These are phyloP conservation scores for Drosophila stalkeri DNA, from an alignment of 2,888 invertebrate genomes.

Conservation along the genomic window DNA sequence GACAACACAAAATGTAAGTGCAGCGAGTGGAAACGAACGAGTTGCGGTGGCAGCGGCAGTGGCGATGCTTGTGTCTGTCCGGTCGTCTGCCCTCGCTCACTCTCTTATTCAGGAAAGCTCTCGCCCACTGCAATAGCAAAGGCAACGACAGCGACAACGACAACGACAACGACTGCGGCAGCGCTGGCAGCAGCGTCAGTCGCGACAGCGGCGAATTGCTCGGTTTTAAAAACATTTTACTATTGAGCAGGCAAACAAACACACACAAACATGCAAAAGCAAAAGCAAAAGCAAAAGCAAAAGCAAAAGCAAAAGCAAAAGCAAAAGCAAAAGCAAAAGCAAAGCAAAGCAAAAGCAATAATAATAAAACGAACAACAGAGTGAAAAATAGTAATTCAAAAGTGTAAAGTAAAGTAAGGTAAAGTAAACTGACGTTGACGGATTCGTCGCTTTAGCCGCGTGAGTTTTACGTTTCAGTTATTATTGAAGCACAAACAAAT, in stretches of 20 bases:
- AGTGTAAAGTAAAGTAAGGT: slow-evolving; percentile 48
- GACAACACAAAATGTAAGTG: slow-evolving; percentile 71
- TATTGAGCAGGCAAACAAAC: slow-evolving; percentile 53
- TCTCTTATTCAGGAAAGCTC: slow-evolving; percentile 39
- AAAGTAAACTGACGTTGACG: slow-evolving; percentile 74
- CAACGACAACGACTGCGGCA: background rate
- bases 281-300: slow-evolving; percentile 26
- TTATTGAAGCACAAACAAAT: slow-evolving; percentile 82
- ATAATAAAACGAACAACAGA: slow-evolving; percentile 34
- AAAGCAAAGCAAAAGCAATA: slow-evolving; percentile 56
- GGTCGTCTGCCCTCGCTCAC: slow-evolving; percentile 20
- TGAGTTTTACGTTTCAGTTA: slow-evolving; percentile 80
- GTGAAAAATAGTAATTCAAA: slow-evolving; percentile 40
- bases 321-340: slow-evolving; percentile 25
- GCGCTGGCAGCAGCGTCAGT: slow-evolving; percentile 2
- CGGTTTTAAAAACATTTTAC: slow-evolving; percentile 49
- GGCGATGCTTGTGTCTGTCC: slow-evolving; percentile 10
- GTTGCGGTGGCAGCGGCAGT: slow-evolving; percentile 26
- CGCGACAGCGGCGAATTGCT: slow-evolving; percentile 26
- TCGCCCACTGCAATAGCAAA: slow-evolving; percentile 44
- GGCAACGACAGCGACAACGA: slow-evolving; percentile 1
- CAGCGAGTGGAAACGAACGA: slow-evolving; percentile 57
- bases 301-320: slow-evolving; percentile 60
- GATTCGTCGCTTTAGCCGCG: slow-evolving; percentile 75
- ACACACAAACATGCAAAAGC: slow-evolving; percentile 51